Base-by-base conservation (phyloP, 2,888 invertebrate species). In the Phalera bucephala region DNA sequence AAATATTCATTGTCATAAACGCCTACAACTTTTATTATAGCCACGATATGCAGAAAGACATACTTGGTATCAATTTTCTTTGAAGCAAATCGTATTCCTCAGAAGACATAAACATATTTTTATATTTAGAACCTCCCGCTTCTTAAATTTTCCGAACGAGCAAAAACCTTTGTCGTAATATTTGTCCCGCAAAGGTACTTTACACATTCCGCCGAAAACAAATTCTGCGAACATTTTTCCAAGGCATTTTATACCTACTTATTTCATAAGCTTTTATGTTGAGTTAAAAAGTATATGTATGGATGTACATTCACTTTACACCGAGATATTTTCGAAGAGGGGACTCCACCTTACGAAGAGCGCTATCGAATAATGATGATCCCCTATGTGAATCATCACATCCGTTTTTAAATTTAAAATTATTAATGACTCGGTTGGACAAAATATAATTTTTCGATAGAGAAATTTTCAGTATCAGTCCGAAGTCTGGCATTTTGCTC, bases 141-240 rank as follows among this genome's bases (percentile, higher is more conserved):
- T 39, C 23, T 35, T 26, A 36, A 36, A 44, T 36, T 38, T 31
- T 14, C 21, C 5, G 11, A 20, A 32, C 21, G 21, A 32, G 21
- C 19, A 26, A 25, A 32, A 19, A 14, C 37, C 35, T 45, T 43
- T 52, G 35, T 39, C 33, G 47, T 52, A n/a, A 27, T 43, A 52
- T 55, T 31, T 37, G 8, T 32, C 26, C 41, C 37, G 29, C 45
- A 52, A 56, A 54, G 38, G 49, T 48, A 52, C 55, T 50, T 53
- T 33, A 48, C 51, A 48, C 36, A 51, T 40, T 44, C 41, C 8
- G 27, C 25, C 26, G 28, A 47, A 65, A 49, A 45, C 5, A 55
- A 64, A 57, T 54, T 51, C 50, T 43, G 47, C 59, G 54, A 45
- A 44, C 40, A 52, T 52, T 46, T 45, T 53, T 49, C n/a, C 52